phyloP scores from a whole-genome alignment of 1,140 invertebrate genomes.

The Apis cerana region DNA sequence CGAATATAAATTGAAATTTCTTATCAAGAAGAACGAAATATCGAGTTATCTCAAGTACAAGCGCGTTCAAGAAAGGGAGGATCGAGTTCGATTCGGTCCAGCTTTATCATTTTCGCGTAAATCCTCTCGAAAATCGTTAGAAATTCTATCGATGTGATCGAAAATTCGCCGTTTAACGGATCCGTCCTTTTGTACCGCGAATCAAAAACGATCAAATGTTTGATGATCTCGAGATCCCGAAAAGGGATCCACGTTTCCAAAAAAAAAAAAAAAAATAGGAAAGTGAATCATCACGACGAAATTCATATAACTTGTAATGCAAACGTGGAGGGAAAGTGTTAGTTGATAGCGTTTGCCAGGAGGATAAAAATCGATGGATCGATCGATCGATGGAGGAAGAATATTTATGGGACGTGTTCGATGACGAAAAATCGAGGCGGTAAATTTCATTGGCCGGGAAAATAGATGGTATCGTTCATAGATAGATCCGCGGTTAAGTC shows the following conservation, averaged over 20 bases:
- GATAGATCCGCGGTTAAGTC: not conserved
- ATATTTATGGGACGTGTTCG: not conserved
- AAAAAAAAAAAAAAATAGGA: not conserved
- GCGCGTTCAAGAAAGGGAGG: too few relatives aligned
- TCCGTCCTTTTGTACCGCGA: not conserved
- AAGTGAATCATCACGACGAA: not conserved
- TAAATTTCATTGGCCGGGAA: conserved; percentile 31
- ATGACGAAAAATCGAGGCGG: not conserved
- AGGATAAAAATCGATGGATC: conserved; percentile 14
- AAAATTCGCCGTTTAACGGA: not conserved
- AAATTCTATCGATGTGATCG: not conserved
- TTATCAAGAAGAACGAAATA: too few relatives aligned
- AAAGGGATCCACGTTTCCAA: not conserved
- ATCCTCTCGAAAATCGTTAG: not conserved
- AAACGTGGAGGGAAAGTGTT: too few relatives aligned
- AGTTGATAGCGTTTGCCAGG: too few relatives aligned
- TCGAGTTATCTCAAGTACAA: too few relatives aligned
- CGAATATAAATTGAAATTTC: too few relatives aligned
- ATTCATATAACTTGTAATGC: conserved; percentile 12
- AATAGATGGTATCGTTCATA: conserved; percentile 23
- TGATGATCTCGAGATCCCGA: not conserved
- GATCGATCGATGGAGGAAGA: too few relatives aligned
- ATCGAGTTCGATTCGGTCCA: too few relatives aligned
- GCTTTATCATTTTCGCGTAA: not conserved
- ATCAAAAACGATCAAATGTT: not conserved